Base-by-base conservation (phyloP, 2,888 invertebrate species). In the Pollenia angustigena region DNA sequence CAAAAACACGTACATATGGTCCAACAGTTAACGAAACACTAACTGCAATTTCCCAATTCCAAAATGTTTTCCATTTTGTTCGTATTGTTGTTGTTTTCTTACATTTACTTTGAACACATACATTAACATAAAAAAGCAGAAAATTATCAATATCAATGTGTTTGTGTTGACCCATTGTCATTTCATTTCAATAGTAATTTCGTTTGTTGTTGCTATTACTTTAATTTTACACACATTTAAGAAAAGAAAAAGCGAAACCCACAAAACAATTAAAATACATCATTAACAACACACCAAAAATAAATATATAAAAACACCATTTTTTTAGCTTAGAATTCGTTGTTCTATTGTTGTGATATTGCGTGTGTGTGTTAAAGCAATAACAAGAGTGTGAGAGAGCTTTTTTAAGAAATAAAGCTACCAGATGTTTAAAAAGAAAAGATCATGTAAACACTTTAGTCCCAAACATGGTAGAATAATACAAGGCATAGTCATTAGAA, bases 21-120 rank as follows among this genome's bases (percentile, higher is more conserved):
- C 83, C 87, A 88, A 87, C 85, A 89, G 89, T 89, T 88, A 79
- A 88, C 81, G 83, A 88, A 88, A 88, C 87, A 89, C 89, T 89
- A 87, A 88, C 83, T 86, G 87, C 86, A 87, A 76, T 81, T 80
- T 81, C 71, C 81, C 87, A 62, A 87, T 89, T 87, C 88, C 88
- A 88, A 82, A 78, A 58, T 71, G 87, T 88, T 85, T 87, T 87
- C 80, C 81, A 69, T 69, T 83, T 87, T 75, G 18, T 66, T 72
- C 56, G 1, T 14, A 4, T 76, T 81, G 44, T 46, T 62, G 23
- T 64, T 80, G 60, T 74, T 64, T 69, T 32, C 32, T 42, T 54
- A 42, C 18, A 14, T 54, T 71, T 46, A n/a, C 54, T 12, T 18
- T 62, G 0, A 48, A 46, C 40, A 74, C 48, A 82, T 9, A 32